Evolutionary conservation across 2,113 vertebrate genomes (phyloP).

Genomic region (Gnathonemus longibarbis): DNA sequence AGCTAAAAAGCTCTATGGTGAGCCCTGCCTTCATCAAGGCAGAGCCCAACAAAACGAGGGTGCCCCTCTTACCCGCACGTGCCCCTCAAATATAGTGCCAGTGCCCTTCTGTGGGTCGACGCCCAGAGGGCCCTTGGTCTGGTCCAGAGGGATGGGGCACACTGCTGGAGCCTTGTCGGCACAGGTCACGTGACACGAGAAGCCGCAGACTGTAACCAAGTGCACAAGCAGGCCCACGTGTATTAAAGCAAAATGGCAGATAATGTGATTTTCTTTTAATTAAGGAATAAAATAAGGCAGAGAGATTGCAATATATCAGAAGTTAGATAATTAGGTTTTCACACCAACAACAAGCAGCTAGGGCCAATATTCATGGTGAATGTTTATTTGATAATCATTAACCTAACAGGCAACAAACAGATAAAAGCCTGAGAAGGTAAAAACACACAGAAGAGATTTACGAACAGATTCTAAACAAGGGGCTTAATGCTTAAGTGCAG

Average conservation of each 20-base stretch:
- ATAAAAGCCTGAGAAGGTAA: neutral
- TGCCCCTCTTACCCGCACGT: slow-evolving; percentile 74
- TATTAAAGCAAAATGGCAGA: neutral
- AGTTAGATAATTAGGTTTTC: neutral
- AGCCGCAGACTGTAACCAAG: slow-evolving; percentile 74
- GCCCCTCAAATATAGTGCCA: slow-evolving; percentile 90
- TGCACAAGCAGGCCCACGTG: no score
- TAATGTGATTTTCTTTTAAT: neutral
- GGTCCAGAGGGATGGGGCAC: slow-evolving; percentile 88
- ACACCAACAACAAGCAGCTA: neutral
- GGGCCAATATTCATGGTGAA: neutral
- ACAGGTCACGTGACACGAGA: slow-evolving; percentile 95
- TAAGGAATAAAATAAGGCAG: neutral
- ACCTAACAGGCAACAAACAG: neutral
- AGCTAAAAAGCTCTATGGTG: neutral
- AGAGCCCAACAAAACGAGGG: neutral
- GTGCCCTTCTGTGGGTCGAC: slow-evolving; percentile 93
- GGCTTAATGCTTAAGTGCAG: neutral
- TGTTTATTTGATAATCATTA: no score
- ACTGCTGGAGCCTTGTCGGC: slow-evolving; percentile 92
- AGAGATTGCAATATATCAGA: neutral
- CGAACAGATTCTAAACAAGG: neutral
- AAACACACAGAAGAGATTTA: neutral
- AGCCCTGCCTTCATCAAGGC: neutral
- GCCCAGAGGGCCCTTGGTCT: slow-evolving; percentile 88